Percentiles rank a stretch among this genome's conserved stretches.
Evolutionary conservation across 2,797 vertebrate species (phyloP).

Genomic region (Sebastes vulpes): DNA sequence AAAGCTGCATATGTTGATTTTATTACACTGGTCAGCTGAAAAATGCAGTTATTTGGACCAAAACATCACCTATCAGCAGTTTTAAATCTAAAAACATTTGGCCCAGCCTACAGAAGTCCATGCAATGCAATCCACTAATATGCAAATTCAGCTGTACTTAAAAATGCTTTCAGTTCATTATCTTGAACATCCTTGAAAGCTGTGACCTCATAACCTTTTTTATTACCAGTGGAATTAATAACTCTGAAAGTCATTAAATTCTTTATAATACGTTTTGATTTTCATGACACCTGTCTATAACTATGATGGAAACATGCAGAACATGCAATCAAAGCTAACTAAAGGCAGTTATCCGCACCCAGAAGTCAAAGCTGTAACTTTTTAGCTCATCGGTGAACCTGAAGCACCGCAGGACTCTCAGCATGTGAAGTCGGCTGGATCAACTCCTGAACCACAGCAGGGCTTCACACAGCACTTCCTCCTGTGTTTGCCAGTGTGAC

Average conservation of each 20-base stretch:
- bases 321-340: background rate
- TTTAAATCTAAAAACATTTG: background rate
- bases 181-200: background rate
- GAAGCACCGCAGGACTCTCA: background rate
- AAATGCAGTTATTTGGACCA: too few relatives aligned
- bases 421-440: background rate
- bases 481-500: background rate
- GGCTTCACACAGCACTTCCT: background rate
- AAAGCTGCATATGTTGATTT: background rate
- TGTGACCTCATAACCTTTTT: background rate
- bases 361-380: background rate
- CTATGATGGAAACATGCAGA: background rate
- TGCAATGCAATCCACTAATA: background rate
- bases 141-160: conserved; percentile 12
- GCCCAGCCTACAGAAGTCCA: background rate
- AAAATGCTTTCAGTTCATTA: background rate
- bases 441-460: background rate
- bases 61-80: background rate
- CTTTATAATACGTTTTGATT: background rate
- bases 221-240: background rate
- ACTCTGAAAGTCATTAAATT: background rate
- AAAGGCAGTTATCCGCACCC: background rate
- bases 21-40: too few relatives aligned
- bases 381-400: background rate
- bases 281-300: background rate